A percentile compares a stretch with the other conserved stretches of the same genome.
Conservation (phyloP, 2,113 vertebrate species). For the Atlantisia rogersi region DNA sequence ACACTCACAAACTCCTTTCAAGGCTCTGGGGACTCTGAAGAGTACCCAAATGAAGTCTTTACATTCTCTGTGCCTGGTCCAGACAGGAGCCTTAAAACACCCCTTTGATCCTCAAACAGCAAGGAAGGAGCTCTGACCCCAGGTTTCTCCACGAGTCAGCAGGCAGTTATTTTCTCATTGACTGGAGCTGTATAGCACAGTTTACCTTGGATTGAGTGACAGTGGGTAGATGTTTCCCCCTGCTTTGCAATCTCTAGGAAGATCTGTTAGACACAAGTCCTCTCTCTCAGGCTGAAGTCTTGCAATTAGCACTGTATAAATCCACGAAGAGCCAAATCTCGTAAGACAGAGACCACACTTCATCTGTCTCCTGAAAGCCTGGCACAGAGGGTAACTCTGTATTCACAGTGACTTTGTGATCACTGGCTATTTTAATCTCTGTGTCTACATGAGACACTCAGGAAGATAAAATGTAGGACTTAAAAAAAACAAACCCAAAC, state of each 20-base stretch:
- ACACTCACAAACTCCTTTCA: background rate
- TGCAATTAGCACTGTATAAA: slow-evolving; percentile 58
- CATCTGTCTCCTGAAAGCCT: slow-evolving; percentile 42
- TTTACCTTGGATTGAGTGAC: background rate
- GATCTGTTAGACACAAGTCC: slow-evolving; percentile 61
- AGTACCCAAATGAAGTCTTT: background rate
- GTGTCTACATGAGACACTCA: background rate
- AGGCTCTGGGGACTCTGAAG: background rate
- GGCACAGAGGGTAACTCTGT: background rate
- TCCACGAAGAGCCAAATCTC: slow-evolving; percentile 44
- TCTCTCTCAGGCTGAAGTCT: slow-evolving; percentile 56
- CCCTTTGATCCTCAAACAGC: background rate
- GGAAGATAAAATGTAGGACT: background rate
- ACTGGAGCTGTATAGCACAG: background rate
- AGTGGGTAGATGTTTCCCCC: background rate
- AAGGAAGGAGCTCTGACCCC: background rate
- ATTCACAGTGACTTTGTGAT: background rate
- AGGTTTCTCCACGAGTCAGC: background rate
- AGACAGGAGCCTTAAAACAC: background rate
- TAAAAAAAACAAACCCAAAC: background rate
- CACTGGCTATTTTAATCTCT: background rate
- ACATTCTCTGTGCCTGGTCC: background rate
- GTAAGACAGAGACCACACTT: slow-evolving; percentile 51
- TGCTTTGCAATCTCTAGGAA: slow-evolving; percentile 7
- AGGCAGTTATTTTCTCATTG: background rate